Base-by-base conservation (phyloP, 2,888 invertebrate genomes). In the Cenopis cana region DNA sequence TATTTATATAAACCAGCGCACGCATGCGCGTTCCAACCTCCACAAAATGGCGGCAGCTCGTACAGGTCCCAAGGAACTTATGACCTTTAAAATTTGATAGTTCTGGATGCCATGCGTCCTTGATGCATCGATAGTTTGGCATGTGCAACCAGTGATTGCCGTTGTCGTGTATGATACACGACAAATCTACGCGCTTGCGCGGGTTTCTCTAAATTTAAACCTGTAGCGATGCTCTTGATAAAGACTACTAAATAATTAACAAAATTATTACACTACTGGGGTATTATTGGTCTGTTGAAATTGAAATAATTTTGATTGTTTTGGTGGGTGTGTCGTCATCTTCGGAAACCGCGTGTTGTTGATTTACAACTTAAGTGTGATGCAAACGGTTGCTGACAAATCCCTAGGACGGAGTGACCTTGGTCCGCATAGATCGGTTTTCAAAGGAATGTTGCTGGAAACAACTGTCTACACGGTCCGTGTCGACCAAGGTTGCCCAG, bases 1-100 rank as follows among this genome's bases (percentile, higher is more conserved):
- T 24, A 60, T 46, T 60, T 46, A 46, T 46, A 60, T 46, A 17
- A 46, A 20, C 11, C 11, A n/a, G 46, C n/a, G 60, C 46, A 46
- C 60, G 60, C 60, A 60, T 46, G 41, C 59, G 38, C 38, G n/a
- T 17, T 14, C 36, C 60, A 29, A 17, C 11, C 24, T 6, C 11
- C 4, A 10, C 46, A 60, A 60, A 60, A 60, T 29, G 60, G 60
- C 60, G 11, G n/a, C n/a, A 6, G 6, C 11, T 11, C 10, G 9
- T 24, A 24, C 10, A 29, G 6, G 11, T n/a, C 20, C 6, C n/a
- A 6, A 5, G 5, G 14, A 38, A 17, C 14, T 46, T 60, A 46
- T 1, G 60, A 60, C 60, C 24, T 60, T 60, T 49, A n/a, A 14
- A 8, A 12, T 9, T n/a, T n/a, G n/a, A n/a, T n/a, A n/a, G n/a